Evolutionary conservation across 2,113 vertebrate genomes (phyloP).

Genomic region (Probosciger aterrimus): DNA sequence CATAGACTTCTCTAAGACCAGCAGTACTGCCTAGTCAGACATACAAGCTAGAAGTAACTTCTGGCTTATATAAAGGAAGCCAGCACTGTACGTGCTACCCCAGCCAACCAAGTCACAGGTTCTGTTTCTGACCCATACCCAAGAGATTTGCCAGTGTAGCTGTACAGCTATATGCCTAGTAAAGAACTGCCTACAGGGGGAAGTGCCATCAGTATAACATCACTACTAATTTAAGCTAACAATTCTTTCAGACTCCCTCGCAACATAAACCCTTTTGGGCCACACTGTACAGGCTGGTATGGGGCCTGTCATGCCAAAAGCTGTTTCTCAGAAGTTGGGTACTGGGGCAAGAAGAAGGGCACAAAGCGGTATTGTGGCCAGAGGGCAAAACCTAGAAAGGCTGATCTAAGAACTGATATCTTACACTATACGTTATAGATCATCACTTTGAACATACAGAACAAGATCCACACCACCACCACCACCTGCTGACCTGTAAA

Average conservation of each 20-base stretch:
- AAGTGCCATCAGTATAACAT: background rate
- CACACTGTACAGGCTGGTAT: background rate
- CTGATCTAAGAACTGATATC: background rate
- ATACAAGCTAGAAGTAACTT: background rate
- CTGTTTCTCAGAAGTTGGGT: rapidly evolving
- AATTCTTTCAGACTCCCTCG: background rate
- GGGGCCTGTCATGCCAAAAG: background rate
- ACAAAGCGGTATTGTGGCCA: background rate
- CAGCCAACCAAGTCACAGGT: background rate
- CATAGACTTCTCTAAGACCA: background rate
- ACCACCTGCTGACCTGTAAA: background rate
- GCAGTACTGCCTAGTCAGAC: background rate
- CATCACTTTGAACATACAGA: rapidly evolving
- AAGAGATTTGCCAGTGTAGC: background rate
- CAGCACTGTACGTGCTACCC: background rate
- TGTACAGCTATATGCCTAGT: background rate
- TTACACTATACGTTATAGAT: rapidly evolving
- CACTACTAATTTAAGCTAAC: background rate
- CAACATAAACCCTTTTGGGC: rapidly evolving
- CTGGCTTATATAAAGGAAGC: background rate
- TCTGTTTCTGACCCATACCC: background rate
- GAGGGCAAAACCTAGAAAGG: background rate
- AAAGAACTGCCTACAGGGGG: background rate
- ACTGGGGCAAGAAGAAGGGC: background rate
- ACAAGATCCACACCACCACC: background rate